Evolutionary conservation across 2,113 vertebrate species (phyloP), one percentile per base, ranked within the genome.

Genomic region (Tylochromis polylepis): DNA sequence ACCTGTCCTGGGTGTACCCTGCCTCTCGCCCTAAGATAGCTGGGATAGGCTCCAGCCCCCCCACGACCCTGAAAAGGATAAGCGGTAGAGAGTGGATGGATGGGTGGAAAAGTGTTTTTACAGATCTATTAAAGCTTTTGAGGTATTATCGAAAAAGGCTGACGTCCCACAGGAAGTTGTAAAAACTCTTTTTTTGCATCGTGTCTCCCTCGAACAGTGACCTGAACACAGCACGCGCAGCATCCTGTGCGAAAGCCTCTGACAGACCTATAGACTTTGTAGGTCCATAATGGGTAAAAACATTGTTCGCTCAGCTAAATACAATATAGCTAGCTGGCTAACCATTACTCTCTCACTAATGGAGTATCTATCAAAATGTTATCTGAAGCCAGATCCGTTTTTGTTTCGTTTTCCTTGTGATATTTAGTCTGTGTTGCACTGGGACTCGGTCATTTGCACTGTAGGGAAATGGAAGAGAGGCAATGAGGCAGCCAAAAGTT

Each of bases 141-240:
- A 15, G 38, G 0, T 24, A 27, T 72, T 72, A 27, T 46, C 22
- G 46, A 72, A 46, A 72, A 24, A 27, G 8, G 18, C 3, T 43
- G n/a, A 67, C 16, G 22, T 43, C 65, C 14, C 38, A 43, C 14
- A 0, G 38, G 65, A 72, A 2, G 38, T 43, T 72, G 27, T 16
- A 15, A 18, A 51, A 51, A 51, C 16, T 15, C 14, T 7, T 7
- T 6, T 51, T 51, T 18, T 51, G 3, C 22, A 24, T 72, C 0
- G 0, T 46, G 0, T 43, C 5, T 46, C 41, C 27, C 0, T 72
- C 3, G 0, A 46, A 27, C 65, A 46, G 8, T 43, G 14, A 16
- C 41, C 41, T 75, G 67, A 75, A 49, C 41, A 49, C 67, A 20
- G 67, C 9, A 49, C 41, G 49, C 20, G 70, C 24, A 11, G 24